These are phyloP conservation scores for Aphrocallistes beatrix DNA, from an alignment of 37 sponge, comb jelly and placozoan genomes.

Conservation along the genomic window DNA sequence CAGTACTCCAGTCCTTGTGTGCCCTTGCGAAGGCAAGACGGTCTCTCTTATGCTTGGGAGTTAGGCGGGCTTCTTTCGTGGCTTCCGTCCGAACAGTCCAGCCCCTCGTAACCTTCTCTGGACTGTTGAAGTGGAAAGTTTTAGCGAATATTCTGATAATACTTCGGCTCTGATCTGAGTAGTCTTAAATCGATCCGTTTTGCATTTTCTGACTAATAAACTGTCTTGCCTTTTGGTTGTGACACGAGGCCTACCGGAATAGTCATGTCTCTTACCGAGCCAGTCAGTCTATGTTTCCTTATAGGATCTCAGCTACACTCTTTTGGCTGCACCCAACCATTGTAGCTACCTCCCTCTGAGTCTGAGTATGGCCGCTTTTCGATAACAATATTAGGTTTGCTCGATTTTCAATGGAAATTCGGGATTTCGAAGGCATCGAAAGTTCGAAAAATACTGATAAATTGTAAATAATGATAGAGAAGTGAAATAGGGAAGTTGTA, in stretches of 20 bases:
- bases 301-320: neutral
- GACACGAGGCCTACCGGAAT: constrained; percentile 17
- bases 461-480: neutral
- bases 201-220: constrained; percentile 16
- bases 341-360: neutral
- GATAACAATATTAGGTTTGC: neutral
- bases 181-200: constrained; percentile 16
- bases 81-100: neutral
- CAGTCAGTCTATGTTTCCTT: neutral
- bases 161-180: constrained; percentile 12
- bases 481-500: neutral
- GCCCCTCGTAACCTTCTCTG: neutral
- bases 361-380: constrained; percentile 7
- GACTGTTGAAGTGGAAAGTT: neutral
- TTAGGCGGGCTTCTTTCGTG: neutral
- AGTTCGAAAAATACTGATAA: neutral
- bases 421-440: neutral
- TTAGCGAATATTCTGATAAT: neutral
- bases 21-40: neutral
- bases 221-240: constrained; percentile 5
- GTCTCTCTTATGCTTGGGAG: constrained; percentile 4
- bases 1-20: constrained; percentile 1
- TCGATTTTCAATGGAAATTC: constrained; percentile 17
- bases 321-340: neutral
- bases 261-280: neutral